Evolutionary conservation across 1,140 invertebrate species (phyloP), one percentile per base, ranked within the genome.

Genomic region (Lasioglossum baleicum): DNA sequence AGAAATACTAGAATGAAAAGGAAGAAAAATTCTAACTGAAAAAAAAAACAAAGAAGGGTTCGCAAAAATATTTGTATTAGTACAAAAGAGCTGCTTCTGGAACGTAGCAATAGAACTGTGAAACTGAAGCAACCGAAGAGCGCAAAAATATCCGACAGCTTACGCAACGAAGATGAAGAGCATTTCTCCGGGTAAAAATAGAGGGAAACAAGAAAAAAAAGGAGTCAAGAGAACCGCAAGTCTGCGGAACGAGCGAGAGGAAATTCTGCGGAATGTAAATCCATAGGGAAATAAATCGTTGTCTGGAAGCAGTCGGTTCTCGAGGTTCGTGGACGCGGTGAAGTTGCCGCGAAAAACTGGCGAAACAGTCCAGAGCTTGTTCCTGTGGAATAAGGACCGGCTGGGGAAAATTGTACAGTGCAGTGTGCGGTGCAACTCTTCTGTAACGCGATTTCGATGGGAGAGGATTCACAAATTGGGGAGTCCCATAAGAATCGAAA

Each of bases 241-340:
- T 15, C 31, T 64, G 35, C 15, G 8, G 17, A n/a, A 42, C 7
- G 40, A n/a, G 63, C 8, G 17, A 20, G 15, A 20, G 20, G 63
- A 20, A 58, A 67, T 67, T 48, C 42, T 5, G 6, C 22, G 42
- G 42, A 26, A 67, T 48, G 65, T 67, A 67, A 67, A 67, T 67
- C 65, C 65, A 26, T n/a, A 48, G 65, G 65, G 65, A 67, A 67
- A 67, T 67, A 67, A 67, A 67, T 67, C 42, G 65, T 13, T 44
- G 65, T 48, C 65, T 48, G 65, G 20, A 42, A 67, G 8, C 64
- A 48, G 35, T 40, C 3, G 40, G 65, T 10, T 1, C 4, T 20
- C 35, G 63, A 8, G 2, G 64, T 42, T 65, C 42, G 40, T 40
- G 20, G n/a, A 20, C 11, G 17, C 7, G 17, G 35, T 8, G 63